Evolutionary conservation across 2,113 vertebrate genomes (phyloP).

Genomic region (Cheirogaleus medius): DNA sequence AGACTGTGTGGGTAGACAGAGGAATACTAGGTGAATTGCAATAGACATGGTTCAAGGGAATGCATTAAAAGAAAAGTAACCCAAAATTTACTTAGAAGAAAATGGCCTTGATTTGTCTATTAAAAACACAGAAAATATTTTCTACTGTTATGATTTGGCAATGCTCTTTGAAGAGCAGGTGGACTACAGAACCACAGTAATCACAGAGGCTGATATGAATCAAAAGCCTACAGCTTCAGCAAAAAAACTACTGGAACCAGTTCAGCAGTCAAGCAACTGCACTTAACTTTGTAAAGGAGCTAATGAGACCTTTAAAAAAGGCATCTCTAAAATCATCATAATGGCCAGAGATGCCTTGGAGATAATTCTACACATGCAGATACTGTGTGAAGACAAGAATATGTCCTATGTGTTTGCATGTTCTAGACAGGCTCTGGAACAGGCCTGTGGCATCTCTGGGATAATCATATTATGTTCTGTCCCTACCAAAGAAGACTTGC

Average conservation of each 20-base stretch:
- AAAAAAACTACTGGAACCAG: conserved; percentile 91
- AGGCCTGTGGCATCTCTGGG: conserved; percentile 88
- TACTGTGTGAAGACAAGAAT: conserved; percentile 93
- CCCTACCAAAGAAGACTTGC: conserved; percentile 92
- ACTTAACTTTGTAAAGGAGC: conserved; percentile 92
- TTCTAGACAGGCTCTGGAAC: conserved; percentile 91
- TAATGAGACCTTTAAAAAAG: conserved; percentile 92
- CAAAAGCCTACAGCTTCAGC: conserved; percentile 91
- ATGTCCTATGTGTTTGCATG: conserved; percentile 90
- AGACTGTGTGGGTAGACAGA: background rate
- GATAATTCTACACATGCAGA: conserved; percentile 92
- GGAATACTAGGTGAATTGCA: background rate
- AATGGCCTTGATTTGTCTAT: background rate
- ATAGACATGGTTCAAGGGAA: background rate
- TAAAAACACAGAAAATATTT: conserved; percentile 15
- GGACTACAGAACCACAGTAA: background rate
- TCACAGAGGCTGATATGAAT: conserved; percentile 89
- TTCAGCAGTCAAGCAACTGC: conserved; percentile 92
- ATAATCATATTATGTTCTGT: conserved; percentile 91
- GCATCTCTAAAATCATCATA: conserved; percentile 91
- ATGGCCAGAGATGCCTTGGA: conserved; percentile 91
- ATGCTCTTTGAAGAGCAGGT: background rate
- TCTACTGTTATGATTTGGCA: background rate
- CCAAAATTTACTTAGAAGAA: conserved; percentile 2
- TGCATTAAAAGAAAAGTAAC: background rate